A percentile compares a stretch with the other conserved stretches of the same genome.
Evolutionary conservation across 2,113 vertebrate species (phyloP).

Genomic region (Peromyscus californicus): DNA sequence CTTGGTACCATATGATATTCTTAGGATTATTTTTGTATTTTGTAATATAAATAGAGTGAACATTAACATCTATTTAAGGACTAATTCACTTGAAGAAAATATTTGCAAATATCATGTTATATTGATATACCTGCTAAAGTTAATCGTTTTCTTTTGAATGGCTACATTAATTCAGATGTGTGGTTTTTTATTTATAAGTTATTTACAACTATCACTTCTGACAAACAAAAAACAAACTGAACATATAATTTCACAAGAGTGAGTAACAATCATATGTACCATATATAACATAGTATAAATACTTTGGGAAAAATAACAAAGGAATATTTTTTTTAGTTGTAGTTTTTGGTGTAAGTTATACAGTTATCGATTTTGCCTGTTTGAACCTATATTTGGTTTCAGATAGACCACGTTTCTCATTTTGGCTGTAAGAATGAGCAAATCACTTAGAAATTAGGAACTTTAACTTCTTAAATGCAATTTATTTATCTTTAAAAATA

Average conservation of each 20-base stretch:
- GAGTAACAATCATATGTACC: not conserved
- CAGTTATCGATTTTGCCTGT: not conserved
- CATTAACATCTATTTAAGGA: not conserved
- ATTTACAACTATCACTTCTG: not conserved
- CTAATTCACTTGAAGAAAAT: not conserved
- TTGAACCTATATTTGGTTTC: not conserved
- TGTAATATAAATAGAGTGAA: conserved; percentile 1
- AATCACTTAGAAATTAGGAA: not conserved
- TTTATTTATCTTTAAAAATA: not conserved
- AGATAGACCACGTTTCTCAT: not conserved
- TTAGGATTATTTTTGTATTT: not conserved
- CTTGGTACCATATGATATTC: not conserved
- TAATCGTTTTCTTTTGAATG: not conserved
- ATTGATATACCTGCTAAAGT: not conserved
- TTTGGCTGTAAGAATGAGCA: not conserved
- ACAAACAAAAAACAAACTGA: not conserved
- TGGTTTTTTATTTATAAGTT: not conserved
- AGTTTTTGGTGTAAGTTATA: not conserved
- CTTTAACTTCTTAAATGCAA: not conserved
- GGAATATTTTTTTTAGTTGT: not conserved
- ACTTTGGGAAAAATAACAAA: not conserved
- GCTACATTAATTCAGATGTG: not conserved
- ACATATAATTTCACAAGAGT: not conserved
- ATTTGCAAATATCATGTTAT: not conserved
- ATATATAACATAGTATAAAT: no score